phyloP scores from a whole-genome alignment of 1,140 invertebrate species.

The Saccostrea cuccullata region DNA sequence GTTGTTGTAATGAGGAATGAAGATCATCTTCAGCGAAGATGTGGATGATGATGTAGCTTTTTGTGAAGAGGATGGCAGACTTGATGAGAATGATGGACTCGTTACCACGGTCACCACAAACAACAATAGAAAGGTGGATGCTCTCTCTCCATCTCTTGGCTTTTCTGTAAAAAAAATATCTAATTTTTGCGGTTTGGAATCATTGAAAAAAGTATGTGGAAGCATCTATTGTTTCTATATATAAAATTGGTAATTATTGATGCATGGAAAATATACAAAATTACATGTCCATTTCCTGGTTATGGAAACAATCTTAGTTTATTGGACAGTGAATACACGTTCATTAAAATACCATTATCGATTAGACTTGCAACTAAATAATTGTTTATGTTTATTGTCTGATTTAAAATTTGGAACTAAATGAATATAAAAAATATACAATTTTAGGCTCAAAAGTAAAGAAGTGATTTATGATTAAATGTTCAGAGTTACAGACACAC shows the following conservation, averaged over 20 bases:
- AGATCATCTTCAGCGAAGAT: slow-evolving; percentile 86
- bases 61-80: slow-evolving; percentile 88
- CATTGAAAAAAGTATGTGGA: background rate
- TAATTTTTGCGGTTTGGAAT: background rate
- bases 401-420: too few relatives aligned
- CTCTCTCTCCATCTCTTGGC: slow-evolving; percentile 42
- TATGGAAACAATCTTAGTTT: background rate
- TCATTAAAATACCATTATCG: too few relatives aligned
- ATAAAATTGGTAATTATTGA: background rate
- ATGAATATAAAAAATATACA: too few relatives aligned
- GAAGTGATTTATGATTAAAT: too few relatives aligned
- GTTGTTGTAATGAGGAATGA: slow-evolving; percentile 83
- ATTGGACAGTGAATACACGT: background rate
- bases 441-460: too few relatives aligned
- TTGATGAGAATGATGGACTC: slow-evolving; percentile 90
- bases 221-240: background rate
- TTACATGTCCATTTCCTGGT: background rate
- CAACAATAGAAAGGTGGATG: slow-evolving; percentile 73
- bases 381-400: too few relatives aligned
- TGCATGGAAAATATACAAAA: background rate
- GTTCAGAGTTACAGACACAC: too few relatives aligned
- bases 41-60: slow-evolving; percentile 84
- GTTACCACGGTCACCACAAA: slow-evolving; percentile 73
- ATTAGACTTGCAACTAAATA: too few relatives aligned
- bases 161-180: background rate